Base-by-base conservation (phyloP, 2,113 vertebrate species). In the Prietella phreatophila region DNA sequence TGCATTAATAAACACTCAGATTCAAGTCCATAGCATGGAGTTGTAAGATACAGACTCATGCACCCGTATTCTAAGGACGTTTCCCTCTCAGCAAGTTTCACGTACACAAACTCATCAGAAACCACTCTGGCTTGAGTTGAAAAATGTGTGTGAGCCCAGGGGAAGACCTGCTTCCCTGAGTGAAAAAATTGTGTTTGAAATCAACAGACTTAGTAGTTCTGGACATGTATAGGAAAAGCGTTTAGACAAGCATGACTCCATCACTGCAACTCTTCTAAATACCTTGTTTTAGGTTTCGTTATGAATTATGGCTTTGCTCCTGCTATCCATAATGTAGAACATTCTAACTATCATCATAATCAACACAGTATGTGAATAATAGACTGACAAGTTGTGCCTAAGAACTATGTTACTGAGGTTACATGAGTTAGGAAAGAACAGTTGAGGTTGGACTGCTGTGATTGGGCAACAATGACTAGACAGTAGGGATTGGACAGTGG, bases 41-140 rank as follows among this genome's bases (percentile, higher is more conserved):
- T 39, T n/a, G 19, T n/a, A 65, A 36, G 58, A 42, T 42, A 65
- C 58, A n/a, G 25, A 47, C 27, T 55, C 27, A 56, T 30, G 76
- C 76, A 55, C 1, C 42, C 14, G 30, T 80, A 55, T 55, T 56
- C 50, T 80, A 50, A 55, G 76, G 14, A 80, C 17, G 50, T 55
- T 80, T 80, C 76, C 75, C 42, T 80, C 50, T 80, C 76, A 80
- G 76, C 47, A 80, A 53, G 50, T 80, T 56, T 56, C 50, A 78
- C 33, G 42, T 50, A 73, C 33, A 53, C 65, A 63, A 33, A 79
- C 65, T 82, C 61, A 25, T 88, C 85, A 83, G 56, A 86, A 88
- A 83, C 39, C 61, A 81, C 84, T 86, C 88, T 82, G 79, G 58
- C 63, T 91, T 83, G 76, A 36, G 89, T 78, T 83, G 73, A 81